These are phyloP conservation scores for Petroica traversi DNA, from an alignment of 2,113 vertebrate genomes.

Conservation along the genomic window DNA sequence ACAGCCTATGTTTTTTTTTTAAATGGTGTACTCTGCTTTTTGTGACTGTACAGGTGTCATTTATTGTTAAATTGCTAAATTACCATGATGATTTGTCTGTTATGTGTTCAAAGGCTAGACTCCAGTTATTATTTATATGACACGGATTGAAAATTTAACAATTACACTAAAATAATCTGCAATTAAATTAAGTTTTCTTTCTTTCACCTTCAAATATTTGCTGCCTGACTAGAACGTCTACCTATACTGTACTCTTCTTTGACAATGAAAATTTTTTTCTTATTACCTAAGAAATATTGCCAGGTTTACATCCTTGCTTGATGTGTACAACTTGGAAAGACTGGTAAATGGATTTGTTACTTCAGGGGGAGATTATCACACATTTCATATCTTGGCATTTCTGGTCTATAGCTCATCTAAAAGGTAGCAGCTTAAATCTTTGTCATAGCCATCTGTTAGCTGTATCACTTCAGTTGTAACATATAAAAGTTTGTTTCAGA, in stretches of 20 bases:
- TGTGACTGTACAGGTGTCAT: background rate
- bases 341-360: constrained; percentile 16
- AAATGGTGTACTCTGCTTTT: background rate
- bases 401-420: background rate
- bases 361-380: background rate
- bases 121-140: background rate
- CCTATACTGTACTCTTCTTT: background rate
- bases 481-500: background rate
- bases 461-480: background rate
- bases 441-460: background rate
- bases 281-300: background rate
- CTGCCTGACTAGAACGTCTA: background rate
- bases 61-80: background rate
- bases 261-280: background rate
- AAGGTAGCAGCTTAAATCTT: background rate
- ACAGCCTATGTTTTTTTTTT: background rate
- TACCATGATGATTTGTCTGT: background rate
- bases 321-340: background rate
- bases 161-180: background rate
- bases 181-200: background rate
- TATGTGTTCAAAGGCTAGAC: background rate
- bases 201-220: background rate
- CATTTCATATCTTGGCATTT: background rate
- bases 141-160: background rate
- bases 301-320: background rate